These are phyloP conservation scores for Bursaphelenchus okinawaensis DNA, from an alignment of 2,888 invertebrate genomes.

Conservation along the genomic window DNA sequence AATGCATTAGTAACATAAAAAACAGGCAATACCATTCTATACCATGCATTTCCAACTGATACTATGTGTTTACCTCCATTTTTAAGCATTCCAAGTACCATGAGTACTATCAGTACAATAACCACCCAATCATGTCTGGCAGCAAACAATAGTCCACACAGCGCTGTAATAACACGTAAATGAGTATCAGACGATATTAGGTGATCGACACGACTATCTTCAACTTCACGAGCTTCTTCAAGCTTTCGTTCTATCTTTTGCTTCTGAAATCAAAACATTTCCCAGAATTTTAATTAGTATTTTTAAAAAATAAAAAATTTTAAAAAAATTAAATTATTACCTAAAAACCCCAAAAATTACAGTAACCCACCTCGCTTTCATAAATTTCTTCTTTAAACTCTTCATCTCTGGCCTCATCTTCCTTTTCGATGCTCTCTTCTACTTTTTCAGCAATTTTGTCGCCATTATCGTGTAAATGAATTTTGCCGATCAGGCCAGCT, in stretches of 20 bases:
- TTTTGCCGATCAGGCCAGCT: constrained; percentile 38
- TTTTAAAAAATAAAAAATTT: not conserved
- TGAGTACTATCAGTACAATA: constrained; percentile 40
- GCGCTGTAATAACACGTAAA: constrained; percentile 29
- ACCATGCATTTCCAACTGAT: too few relatives aligned
- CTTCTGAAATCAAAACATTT: too few relatives aligned
- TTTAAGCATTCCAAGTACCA: constrained; percentile 28
- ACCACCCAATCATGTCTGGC: constrained; percentile 49
- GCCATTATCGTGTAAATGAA: too few relatives aligned
- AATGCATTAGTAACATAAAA: too few relatives aligned
- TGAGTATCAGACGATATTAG: constrained; percentile 28
- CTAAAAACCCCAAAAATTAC: too few relatives aligned
- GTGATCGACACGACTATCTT: constrained; percentile 11
- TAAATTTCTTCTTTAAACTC: not conserved
- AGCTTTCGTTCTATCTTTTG: not conserved
- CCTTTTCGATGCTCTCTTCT: constrained; percentile 16
- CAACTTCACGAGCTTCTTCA: not conserved
- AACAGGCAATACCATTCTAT: constrained; percentile 6
- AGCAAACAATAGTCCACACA: constrained; percentile 48
- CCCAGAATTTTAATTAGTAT: too few relatives aligned
- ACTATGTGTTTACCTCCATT: not conserved
- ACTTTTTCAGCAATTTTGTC: constrained; percentile 17
- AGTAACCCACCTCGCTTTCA: not conserved
- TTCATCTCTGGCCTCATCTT: constrained; percentile 20
- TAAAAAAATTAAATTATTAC: not conserved